Conservation (phyloP, 2,113 vertebrate genomes). For the Atrichornis clamosus region DNA sequence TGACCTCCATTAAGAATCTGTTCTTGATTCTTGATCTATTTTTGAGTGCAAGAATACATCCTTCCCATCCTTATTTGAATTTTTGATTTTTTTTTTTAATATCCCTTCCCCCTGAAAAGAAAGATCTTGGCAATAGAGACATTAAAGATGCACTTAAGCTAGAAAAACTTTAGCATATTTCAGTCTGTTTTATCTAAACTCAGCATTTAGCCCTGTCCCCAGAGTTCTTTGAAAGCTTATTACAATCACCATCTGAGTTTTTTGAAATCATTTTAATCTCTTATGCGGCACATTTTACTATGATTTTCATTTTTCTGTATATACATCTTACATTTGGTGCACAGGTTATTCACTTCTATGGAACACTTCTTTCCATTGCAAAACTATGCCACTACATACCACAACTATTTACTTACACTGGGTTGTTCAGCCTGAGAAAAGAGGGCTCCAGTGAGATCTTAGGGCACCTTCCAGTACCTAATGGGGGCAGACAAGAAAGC, state of each 20-base stretch:
- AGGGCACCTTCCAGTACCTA: background rate
- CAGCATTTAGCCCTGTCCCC: background rate
- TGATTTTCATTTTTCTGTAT: background rate
- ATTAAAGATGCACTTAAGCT: background rate
- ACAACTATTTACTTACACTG: background rate
- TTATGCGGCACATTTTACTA: background rate
- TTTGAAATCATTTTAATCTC: background rate
- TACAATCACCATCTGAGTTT: background rate
- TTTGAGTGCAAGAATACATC: background rate
- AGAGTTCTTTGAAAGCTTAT: background rate
- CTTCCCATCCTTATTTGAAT: background rate
- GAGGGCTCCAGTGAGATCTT: background rate
- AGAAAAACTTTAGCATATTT: background rate
- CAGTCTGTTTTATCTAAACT: background rate
- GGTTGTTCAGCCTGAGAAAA: background rate
- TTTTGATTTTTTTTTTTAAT: background rate
- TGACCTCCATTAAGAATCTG: background rate
- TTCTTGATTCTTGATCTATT: background rate
- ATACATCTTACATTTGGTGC: rapidly evolving
- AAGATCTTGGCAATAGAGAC: background rate
- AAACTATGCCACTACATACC: background rate
- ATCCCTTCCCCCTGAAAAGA: background rate
- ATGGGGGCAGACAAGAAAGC: background rate
- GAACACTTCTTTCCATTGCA: background rate
- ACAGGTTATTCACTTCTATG: background rate